Conservation (phyloP, 2,113 vertebrate species). For the Microtus oregoni region DNA sequence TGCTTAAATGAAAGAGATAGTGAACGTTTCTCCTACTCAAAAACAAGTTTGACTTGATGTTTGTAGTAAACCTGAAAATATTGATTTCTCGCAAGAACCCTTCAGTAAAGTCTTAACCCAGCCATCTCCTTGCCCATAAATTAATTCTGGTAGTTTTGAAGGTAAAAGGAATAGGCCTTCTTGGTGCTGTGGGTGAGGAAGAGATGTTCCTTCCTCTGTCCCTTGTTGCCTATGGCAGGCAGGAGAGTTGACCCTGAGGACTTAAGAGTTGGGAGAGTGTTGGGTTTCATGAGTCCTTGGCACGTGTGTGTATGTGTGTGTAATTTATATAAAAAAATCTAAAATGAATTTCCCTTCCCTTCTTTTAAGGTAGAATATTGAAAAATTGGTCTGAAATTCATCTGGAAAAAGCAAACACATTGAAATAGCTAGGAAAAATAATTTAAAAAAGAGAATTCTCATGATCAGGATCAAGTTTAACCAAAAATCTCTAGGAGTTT, state of each 20-base stretch:
- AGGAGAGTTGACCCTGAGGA: neutral
- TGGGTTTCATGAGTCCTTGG: too few relatives aligned
- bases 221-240: neutral
- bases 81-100: neutral
- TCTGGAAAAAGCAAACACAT: neutral
- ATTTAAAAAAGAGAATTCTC: neutral
- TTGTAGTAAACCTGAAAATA: neutral
- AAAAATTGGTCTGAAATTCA: constrained; percentile 35
- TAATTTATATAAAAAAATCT: neutral
- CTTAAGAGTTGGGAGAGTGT: neutral
- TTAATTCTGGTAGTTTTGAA: neutral
- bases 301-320: too few relatives aligned
- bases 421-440: neutral
- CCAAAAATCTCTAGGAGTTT: neutral
- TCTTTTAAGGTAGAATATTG: neutral
- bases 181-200: neutral
- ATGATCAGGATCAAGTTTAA: neutral
- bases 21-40: neutral
- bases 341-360: neutral
- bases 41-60: constrained; percentile 44
- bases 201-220: neutral
- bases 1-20: constrained; percentile 38
- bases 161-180: neutral
- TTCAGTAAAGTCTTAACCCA: neutral
- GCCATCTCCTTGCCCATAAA: neutral